Percentiles rank a stretch among this genome's conserved stretches.
Conservation (phyloP, 2,797 vertebrate species). For the Erpetoichthys calabaricus region DNA sequence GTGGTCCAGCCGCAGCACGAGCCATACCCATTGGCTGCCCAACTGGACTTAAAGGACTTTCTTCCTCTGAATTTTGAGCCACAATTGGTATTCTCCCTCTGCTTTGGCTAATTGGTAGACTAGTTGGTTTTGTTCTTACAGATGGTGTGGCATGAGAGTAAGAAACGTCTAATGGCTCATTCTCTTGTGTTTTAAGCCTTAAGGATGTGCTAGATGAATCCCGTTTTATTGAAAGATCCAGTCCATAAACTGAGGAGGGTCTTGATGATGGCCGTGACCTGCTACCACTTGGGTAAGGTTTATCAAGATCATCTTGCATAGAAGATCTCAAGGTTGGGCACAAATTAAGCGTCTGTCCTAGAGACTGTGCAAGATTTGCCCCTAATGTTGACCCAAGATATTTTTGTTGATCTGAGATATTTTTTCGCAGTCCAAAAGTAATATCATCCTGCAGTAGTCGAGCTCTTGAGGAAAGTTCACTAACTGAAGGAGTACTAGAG, state of each 20-base stretch:
- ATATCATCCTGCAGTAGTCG: conserved; percentile 93
- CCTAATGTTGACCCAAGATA: conserved; percentile 71
- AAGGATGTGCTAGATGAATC: conserved; percentile 90
- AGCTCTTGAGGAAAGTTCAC: conserved; percentile 77
- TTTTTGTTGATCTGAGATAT: conserved; percentile 92
- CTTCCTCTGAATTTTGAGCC: conserved; percentile 96
- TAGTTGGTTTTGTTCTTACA: conserved; percentile 86
- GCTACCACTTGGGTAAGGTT: conserved; percentile 77
- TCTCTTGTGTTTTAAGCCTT: conserved; percentile 78
- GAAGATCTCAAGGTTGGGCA: conserved; percentile 63
- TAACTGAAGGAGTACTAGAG: conserved; percentile 73
- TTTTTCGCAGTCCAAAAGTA: conserved; percentile 90
- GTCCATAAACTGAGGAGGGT: conserved; percentile 93
- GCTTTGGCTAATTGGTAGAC: conserved; percentile 95
- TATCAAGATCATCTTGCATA: conserved; percentile 72
- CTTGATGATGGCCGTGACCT: conserved; percentile 87
- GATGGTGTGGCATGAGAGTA: conserved; percentile 67
- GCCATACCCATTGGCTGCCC: conserved; percentile 99
- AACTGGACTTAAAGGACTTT: conserved; percentile 94
- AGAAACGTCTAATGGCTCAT: conserved; percentile 78
- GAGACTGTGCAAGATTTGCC: conserved; percentile 68
- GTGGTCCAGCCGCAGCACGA: conserved; percentile 87
- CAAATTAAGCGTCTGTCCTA: conserved; percentile 64
- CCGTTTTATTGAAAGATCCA: conserved; percentile 90
- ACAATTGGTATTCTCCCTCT: conserved; percentile 93